Evolutionary conservation across 1,140 invertebrate species (phyloP), one percentile per base, ranked within the genome.

Genomic region (Diachasmimorpha longicaudata): DNA sequence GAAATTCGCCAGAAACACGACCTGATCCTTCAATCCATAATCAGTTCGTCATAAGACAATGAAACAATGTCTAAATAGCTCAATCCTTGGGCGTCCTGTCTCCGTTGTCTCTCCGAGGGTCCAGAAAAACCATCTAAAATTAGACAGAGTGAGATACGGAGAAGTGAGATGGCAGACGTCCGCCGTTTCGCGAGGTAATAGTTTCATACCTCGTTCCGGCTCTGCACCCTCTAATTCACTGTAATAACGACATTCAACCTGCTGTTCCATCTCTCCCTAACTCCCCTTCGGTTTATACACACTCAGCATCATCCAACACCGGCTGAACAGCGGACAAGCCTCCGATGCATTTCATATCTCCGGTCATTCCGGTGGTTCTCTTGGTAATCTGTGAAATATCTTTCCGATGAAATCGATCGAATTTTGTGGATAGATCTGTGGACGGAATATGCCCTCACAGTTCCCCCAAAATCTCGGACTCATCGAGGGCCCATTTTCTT

Each of bases 181-280:
- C 76, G 81, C 82, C 83, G 84, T 88, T 87, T 87, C 85, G 82
- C 83, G 86, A 87, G 86, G 85, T 88, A 89, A 89, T 88, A 89
- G 88, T 88, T 89, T 88, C 86, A 87, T 89, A 89, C 87, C 88
- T 88, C 88, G 87, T 88, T 89, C 86, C 87, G 86, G 85, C 86
- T 87, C 85, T 86, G 86, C 86, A 88, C 85, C 87, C 87, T 88
- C 87, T 89, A 88, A 89, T 89, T 89, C 86, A 87, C 77, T 84
- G 84, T 89, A 88, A 89, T 89, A 87, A 88, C 87, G 85, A 87
- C 85, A 88, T 88, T 89, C 85, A 87, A 86, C 86, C 85, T 86
- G 85, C 81, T 82, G 81, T 83, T 85, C 83, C 84, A 83, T 86
- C 82, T 86, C 82, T 58, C 44, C 68, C 74, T 67, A 11, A 68